These are phyloP conservation scores for Rhodinocichla rosea DNA, from an alignment of 2,113 vertebrate genomes.

Conservation along the genomic window DNA sequence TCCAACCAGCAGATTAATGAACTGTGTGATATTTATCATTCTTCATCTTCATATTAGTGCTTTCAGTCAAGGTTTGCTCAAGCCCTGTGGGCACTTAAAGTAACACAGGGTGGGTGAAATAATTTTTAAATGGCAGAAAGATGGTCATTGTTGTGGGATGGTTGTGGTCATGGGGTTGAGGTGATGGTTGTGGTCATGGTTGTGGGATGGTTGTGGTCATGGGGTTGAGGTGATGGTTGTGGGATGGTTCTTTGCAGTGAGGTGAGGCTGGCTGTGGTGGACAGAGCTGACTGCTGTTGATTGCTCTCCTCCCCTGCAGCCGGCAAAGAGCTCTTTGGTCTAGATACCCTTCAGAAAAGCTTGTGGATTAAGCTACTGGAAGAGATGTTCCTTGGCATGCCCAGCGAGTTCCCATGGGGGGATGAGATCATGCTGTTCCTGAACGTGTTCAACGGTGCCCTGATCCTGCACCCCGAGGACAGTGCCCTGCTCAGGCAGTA, in stretches of 20 bases:
- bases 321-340: constrained; percentile 96
- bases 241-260: neutral
- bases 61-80: neutral
- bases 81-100: neutral
- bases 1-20: neutral
- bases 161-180: no score
- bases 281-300: neutral
- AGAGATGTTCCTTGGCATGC: constrained; percentile 99
- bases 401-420: constrained; percentile 97
- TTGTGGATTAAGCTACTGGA: constrained; percentile 99
- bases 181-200: no score
- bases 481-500: constrained; percentile 95
- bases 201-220: neutral
- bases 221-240: no score
- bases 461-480: constrained; percentile 96
- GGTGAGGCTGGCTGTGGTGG: neutral
- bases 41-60: neutral
- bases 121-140: neutral
- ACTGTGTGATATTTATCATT: neutral
- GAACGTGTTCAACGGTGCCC: constrained; percentile 94
- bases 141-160: neutral
- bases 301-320: neutral
- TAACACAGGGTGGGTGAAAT: neutral
- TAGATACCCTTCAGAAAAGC: constrained; percentile 97
- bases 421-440: constrained; percentile 99